phyloP scores from a whole-genome alignment of 2,888 invertebrate genomes.

The Flabesymbios commensalis region DNA sequence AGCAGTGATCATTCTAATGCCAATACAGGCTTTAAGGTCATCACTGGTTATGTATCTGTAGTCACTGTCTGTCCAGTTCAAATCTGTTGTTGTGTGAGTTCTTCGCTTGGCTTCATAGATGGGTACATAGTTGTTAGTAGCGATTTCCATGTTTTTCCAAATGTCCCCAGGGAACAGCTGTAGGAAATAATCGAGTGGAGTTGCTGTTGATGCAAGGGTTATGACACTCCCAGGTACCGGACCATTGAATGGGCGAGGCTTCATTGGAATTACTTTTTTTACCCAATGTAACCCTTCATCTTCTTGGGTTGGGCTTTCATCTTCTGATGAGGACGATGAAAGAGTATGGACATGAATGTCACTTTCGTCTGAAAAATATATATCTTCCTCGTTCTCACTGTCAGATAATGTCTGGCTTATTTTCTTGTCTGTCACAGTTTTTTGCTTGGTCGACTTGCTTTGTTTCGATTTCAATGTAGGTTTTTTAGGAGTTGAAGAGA shows the following conservation, averaged over 20 bases:
- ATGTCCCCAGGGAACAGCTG: background rate
- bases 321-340: background rate
- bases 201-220: background rate
- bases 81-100: background rate
- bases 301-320: background rate
- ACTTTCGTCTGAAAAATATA: background rate
- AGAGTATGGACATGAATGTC: background rate
- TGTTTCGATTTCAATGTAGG: too few relatives aligned
- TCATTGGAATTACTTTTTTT: background rate
- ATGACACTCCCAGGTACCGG: background rate
- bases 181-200: background rate
- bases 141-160: background rate
- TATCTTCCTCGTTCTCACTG: too few relatives aligned
- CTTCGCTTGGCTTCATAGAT: background rate
- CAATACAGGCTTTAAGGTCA: background rate
- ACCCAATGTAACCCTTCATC: background rate
- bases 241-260: background rate
- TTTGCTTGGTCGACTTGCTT: too few relatives aligned
- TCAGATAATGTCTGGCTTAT: too few relatives aligned
- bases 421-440: too few relatives aligned
- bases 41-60: background rate
- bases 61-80: background rate
- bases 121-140: background rate
- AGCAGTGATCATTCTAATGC: background rate
- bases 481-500: too few relatives aligned